A percentile compares a stretch with the other conserved stretches of the same genome.
These are phyloP conservation scores for Ganaspis sp. DNA, from an alignment of 1,140 invertebrate genomes.

Conservation along the genomic window DNA sequence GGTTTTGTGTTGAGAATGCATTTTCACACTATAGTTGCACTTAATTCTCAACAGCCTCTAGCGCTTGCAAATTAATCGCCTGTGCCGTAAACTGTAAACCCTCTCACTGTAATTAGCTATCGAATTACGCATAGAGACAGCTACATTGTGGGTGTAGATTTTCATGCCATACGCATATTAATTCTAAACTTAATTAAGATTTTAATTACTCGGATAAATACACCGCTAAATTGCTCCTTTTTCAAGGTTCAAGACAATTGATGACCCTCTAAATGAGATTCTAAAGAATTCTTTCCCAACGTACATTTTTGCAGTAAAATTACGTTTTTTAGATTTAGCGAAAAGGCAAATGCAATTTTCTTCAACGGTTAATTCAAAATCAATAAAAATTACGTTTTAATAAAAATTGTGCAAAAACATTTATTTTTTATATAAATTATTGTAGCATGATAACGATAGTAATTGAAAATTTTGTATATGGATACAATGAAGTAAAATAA, in stretches of 20 bases:
- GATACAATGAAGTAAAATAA: no score
- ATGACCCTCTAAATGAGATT: not conserved
- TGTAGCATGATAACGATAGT: no score
- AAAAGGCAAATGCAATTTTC: no score
- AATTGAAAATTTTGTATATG: no score
- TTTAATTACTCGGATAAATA: constrained; percentile 10
- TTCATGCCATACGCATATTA: not conserved
- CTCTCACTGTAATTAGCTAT: constrained; percentile 24
- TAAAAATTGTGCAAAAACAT: no score
- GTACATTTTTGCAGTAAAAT: not conserved
- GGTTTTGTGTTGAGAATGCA: not conserved
- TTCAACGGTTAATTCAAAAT: no score
- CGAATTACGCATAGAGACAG: not conserved
- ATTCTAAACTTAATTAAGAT: constrained; percentile 7
- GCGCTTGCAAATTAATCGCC: constrained; percentile 16
- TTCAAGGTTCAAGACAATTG: not conserved
- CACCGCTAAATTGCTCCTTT: not conserved
- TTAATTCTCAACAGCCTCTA: constrained; percentile 18
- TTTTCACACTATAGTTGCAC: constrained; percentile 19
- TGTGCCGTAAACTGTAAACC: constrained; percentile 7
- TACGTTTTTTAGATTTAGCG: not conserved
- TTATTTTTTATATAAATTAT: no score
- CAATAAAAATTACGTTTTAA: no score
- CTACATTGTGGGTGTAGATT: not conserved
- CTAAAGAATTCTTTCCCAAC: not conserved